A percentile compares a stretch with the other conserved stretches of the same genome.
Evolutionary conservation across 2,888 invertebrate species (phyloP).

Genomic region (Nomada ruficornis): DNA sequence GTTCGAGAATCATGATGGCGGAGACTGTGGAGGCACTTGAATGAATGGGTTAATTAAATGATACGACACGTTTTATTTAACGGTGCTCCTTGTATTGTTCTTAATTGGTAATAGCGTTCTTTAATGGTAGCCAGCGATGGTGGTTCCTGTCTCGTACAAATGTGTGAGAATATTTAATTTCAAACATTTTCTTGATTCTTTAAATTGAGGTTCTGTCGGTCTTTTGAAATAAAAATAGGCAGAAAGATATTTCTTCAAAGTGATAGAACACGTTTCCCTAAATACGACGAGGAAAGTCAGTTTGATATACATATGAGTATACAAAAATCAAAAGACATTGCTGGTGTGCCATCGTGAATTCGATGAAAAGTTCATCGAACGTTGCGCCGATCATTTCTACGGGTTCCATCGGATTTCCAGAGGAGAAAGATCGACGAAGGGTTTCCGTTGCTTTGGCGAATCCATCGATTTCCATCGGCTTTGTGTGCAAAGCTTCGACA

Average conservation of each 20-base stretch:
- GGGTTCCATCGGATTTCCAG: slow-evolving; percentile 47
- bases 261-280: too few species aligned
- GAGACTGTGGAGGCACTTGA: too few species aligned
- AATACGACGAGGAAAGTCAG: too few species aligned
- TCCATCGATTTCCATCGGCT: slow-evolving; percentile 64
- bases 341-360: neutral
- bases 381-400: slow-evolving; percentile 45
- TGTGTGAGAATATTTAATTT: too few species aligned
- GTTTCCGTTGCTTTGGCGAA: slow-evolving; percentile 58
- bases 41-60: neutral
- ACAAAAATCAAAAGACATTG: neutral
- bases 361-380: slow-evolving; percentile 8
- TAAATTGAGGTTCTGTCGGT: too few species aligned
- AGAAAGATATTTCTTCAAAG: too few species aligned
- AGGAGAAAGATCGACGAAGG: slow-evolving; percentile 36
- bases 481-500: slow-evolving; percentile 53
- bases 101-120: neutral
- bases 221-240: too few species aligned
- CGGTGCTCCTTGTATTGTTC: neutral
- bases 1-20: neutral
- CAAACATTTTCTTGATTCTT: too few species aligned
- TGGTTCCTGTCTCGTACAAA: too few species aligned
- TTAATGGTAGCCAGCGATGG: too few species aligned
- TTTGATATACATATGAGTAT: too few species aligned
- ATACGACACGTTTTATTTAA: neutral